phyloP scores from a whole-genome alignment of 37 sponge, comb jelly and placozoan genomes.

The Eunapius fragilis region DNA sequence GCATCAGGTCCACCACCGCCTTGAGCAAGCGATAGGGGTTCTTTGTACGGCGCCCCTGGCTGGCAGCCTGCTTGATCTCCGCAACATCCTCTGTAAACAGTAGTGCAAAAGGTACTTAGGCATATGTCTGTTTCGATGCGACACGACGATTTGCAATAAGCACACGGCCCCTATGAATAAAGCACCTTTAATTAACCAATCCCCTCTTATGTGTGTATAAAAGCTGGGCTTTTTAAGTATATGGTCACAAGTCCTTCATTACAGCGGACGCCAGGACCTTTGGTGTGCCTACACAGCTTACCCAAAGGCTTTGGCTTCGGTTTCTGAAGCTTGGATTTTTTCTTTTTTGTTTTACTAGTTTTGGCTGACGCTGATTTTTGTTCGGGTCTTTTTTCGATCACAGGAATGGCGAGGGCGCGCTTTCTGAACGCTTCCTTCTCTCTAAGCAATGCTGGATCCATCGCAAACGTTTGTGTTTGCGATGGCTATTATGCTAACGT shows the following conservation, averaged over 20 bases:
- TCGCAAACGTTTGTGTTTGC: background rate
- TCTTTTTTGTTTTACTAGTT: constrained; percentile 33
- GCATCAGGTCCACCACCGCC: constrained; percentile 61
- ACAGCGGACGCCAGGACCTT: background rate
- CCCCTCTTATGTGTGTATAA: too few species aligned
- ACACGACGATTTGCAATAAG: too few species aligned
- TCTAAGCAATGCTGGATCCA: constrained; percentile 71
- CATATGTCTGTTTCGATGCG: too few species aligned
- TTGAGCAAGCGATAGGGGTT: constrained; percentile 56
- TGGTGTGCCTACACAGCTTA: background rate
- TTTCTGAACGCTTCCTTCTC: constrained; percentile 55
- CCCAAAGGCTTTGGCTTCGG: constrained; percentile 18
- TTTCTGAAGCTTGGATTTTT: constrained; percentile 18
- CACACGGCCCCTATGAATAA: too few species aligned
- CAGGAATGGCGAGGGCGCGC: constrained; percentile 36
- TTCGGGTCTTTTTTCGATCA: constrained; percentile 27
- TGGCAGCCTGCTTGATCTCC: constrained; percentile 9
- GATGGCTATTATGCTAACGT: background rate
- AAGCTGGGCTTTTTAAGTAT: too few species aligned
- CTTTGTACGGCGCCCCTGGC: constrained; percentile 15
- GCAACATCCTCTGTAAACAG: constrained; percentile 7
- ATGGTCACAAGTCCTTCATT: too few species aligned
- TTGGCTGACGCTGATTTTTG: background rate
- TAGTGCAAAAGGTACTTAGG: too few species aligned
- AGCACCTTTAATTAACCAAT: too few species aligned